Conservation (phyloP, 1,140 invertebrate genomes). For the Drosophila azteca region DNA sequence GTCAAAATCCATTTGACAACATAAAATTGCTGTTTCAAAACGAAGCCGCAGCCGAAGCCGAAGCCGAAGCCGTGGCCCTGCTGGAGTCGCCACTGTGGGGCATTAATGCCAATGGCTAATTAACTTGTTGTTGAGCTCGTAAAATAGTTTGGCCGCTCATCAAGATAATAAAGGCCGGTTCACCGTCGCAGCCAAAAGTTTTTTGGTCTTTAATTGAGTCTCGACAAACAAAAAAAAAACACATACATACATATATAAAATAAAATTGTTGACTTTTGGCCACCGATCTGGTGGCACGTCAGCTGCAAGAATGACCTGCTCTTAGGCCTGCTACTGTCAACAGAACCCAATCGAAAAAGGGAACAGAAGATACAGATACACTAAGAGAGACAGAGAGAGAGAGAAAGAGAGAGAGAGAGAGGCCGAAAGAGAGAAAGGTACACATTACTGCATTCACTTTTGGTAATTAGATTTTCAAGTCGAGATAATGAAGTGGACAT, state of each 20-base stretch:
- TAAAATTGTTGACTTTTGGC: constrained; percentile 43
- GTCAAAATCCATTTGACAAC: constrained; percentile 73
- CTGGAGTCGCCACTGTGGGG: constrained; percentile 31
- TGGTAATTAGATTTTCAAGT: constrained; percentile 77
- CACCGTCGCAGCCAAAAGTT: constrained; percentile 23
- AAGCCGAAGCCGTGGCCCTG: not conserved
- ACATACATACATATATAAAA: not conserved
- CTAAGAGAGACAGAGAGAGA: not conserved
- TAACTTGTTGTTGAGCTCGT: constrained; percentile 82
- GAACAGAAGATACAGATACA: constrained; percentile 6
- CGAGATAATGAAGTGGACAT: constrained; percentile 73
- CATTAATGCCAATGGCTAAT: constrained; percentile 76
- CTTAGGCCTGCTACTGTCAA: constrained; percentile 27
- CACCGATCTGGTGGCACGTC: constrained; percentile 41
- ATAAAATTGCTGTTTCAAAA: constrained; percentile 66
- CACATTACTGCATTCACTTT: constrained; percentile 67
- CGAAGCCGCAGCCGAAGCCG: constrained; percentile 41
- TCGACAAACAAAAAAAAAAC: constrained; percentile 9
- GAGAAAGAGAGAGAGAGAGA: constrained; percentile 21
- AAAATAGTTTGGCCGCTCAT: constrained; percentile 81
- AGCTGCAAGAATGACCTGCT: constrained; percentile 60
- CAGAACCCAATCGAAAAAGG: constrained; percentile 17
- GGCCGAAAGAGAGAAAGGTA: not conserved
- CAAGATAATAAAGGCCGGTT: constrained; percentile 73
- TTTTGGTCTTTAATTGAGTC: constrained; percentile 63